Base-by-base conservation (phyloP, 2,888 invertebrate genomes). In the Apamea anceps region DNA sequence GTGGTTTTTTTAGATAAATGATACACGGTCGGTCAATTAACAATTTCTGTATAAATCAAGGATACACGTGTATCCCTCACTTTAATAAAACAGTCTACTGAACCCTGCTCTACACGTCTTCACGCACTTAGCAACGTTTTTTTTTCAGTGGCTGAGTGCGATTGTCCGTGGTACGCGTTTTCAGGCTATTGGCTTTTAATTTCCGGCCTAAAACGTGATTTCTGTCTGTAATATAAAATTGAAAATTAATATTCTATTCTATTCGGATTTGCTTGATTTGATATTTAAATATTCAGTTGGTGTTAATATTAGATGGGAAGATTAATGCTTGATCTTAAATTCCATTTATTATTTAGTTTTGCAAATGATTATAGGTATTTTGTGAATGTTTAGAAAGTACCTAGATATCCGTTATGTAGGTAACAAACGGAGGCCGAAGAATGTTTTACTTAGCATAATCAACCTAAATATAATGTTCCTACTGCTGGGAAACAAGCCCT, bases 111-210 rank as follows among this genome's bases (percentile, higher is more conserved):
- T 28, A 21, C 12, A 42, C 25, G 4, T 45, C 5, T 25, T 65
- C 62, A 72, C 84, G 65, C 72, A 63, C 63, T 8, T 12, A 21
- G 13, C 13, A 37, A 62, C 0, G 21, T 37, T 65, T 89, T 86
- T 62, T 90, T 90, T 89, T 84, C 79, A 81, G 75, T 37, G 79
- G 74, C 71, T 71, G 82, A 79, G 77, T 81, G 72, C 68, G 82
- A 82, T 86, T 86, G 84, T 84, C 85, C 82, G 82, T 84, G 81
- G 84, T 88, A 79, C 82, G 77, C 80, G 80, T 83, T 90, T 90
- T 83, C 85, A 87, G 84, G 75, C 87, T 85, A 89, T 90, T 89
- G 88, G 81, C 81, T 87, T 90, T 90, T 88, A 90, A 90, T 90
- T 85, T 90, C 90, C 90, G 89, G 84, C 77, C 67, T 77, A 54